Evolutionary conservation across 2,888 invertebrate species (phyloP), one percentile per base, ranked within the genome.

Genomic region (Myopa testacea): DNA sequence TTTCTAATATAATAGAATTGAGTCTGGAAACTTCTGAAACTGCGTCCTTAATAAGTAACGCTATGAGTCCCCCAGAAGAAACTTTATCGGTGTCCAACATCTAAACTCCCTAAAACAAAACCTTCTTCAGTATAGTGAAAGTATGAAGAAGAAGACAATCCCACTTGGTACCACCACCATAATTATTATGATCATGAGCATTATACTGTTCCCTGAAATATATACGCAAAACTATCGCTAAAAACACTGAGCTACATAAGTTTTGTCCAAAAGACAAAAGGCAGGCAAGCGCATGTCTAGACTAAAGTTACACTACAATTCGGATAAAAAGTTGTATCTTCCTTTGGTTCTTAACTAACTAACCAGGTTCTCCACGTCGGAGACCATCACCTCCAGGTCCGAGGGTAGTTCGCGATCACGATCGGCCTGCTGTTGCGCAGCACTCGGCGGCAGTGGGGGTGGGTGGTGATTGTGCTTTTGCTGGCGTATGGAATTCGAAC

Each of bases 351-450:
- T 81, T 78, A 81, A 83, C 86, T 89, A 89, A 87, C 89, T 89
- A 86, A 89, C 88, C 86, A 90, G 81, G 82, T 89, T 89, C 83
- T 89, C 89, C 78, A 89, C 84, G 81, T 90, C 89, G 37, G 88
- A 89, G 65, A 89, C 86, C 84, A 87, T 88, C 55, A 89, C 87
- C 84, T 90, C 89, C 75, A 89, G 82, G 81, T 89, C 88, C 70
- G 89, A 88, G 68, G 88, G 86, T 81, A 87, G 81, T 80, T 87
- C 87, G 14, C 84, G 84, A 79, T 88, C 87, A 14, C 84, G 84
- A 75, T 71, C 8, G 78, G 37, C 77, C 79, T 19, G 80, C 80
- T 26, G 72, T 78, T 79, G 72, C 78, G 80, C 62, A 10, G 77
- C 78, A 81, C 52, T 40, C 73, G 79, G 34, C 16, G 81, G 81